A percentile compares a stretch with the other conserved stretches of the same genome.
Conservation (phyloP, 2,888 invertebrate genomes). For the Rutpela maculata region DNA sequence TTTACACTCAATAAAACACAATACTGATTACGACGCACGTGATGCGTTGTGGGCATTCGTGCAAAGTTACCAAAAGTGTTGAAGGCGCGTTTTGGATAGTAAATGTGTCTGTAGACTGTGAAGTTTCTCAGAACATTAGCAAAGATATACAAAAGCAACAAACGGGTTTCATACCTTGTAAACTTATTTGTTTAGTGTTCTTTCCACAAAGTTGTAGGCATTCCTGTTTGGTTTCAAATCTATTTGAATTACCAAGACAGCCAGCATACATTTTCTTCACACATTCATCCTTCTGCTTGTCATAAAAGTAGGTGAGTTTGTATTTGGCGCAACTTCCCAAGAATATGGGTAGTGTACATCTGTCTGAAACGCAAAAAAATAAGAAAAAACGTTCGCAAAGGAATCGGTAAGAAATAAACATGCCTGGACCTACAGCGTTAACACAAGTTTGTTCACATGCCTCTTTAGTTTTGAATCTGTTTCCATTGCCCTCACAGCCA, state of each 20-base stretch:
- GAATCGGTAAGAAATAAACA: neutral
- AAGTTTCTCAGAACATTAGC: too few relatives aligned
- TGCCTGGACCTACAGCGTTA: conserved; percentile 34
- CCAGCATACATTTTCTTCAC: conserved; percentile 46
- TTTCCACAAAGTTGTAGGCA: conserved; percentile 45
- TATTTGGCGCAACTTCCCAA: conserved; percentile 38
- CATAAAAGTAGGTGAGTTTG: conserved; percentile 44
- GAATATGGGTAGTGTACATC: conserved; percentile 47
- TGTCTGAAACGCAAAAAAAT: conserved; percentile 12
- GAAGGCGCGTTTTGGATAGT: too few relatives aligned
- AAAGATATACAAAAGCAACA: too few relatives aligned
- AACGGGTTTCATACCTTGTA: conserved; percentile 2
- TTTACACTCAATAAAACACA: too few relatives aligned
- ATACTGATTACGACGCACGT: too few relatives aligned
- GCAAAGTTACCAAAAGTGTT: too few relatives aligned
- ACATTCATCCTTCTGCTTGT: conserved; percentile 39
- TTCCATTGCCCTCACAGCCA: conserved; percentile 50
- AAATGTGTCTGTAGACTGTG: too few relatives aligned
- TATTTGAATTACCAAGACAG: conserved; percentile 49
- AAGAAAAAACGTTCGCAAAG: neutral
- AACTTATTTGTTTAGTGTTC: neutral
- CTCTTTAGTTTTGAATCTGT: conserved; percentile 39
- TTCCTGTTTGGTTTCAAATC: conserved; percentile 45
- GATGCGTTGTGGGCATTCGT: too few relatives aligned
- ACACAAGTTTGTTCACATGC: conserved; percentile 43